phyloP scores from a whole-genome alignment of 1,140 invertebrate species.

The Formica selysi region DNA sequence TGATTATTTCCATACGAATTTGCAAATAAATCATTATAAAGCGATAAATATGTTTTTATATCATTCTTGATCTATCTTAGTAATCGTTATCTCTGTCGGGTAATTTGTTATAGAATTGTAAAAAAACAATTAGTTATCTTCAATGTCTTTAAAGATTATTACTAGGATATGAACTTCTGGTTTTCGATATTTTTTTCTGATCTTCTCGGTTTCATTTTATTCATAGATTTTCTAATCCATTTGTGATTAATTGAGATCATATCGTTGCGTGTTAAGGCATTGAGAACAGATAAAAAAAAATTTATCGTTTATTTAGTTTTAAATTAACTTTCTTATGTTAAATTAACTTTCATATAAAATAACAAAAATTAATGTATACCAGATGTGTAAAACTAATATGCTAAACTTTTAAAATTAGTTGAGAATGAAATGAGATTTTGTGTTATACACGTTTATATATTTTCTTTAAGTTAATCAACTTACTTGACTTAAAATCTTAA shows the following conservation, averaged over 20 bases:
- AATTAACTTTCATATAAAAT: not conserved
- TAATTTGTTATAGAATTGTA: not conserved
- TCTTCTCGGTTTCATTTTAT: not conserved
- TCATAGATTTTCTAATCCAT: not conserved
- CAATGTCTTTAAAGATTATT: not conserved
- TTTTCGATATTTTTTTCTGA: not conserved
- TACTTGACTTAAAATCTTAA: not conserved
- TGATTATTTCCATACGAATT: not conserved
- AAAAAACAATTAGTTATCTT: not conserved
- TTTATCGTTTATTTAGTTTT: not conserved
- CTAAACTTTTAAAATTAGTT: not conserved
- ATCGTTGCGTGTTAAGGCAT: not conserved
- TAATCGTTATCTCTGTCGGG: not conserved
- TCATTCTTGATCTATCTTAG: not conserved
- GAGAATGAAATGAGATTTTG: not conserved
- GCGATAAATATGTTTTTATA: slow-evolving; percentile 2
- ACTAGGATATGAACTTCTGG: not conserved
- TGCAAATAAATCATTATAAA: not conserved
- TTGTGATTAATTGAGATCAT: not conserved
- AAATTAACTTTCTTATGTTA: not conserved
- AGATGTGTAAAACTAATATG: not conserved
- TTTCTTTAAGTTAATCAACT: slow-evolving; percentile 4
- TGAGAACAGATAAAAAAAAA: not conserved
- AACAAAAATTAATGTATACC: not conserved
- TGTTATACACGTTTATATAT: not conserved